These are phyloP conservation scores for Cryptotis parvus DNA, from an alignment of 2,113 vertebrate genomes.

Conservation along the genomic window DNA sequence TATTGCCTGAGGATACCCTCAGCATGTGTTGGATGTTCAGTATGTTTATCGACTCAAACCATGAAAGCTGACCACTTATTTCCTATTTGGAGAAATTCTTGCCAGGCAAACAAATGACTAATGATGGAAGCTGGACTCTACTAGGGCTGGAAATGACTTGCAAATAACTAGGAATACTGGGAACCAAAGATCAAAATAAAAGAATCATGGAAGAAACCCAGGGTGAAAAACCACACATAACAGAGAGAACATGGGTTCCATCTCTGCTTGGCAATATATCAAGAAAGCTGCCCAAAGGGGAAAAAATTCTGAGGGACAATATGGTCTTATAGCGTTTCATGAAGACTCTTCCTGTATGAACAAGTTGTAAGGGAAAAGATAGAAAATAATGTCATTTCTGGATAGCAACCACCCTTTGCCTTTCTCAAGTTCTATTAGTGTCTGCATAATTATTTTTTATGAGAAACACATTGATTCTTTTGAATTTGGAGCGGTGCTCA, in stretches of 20 bases:
- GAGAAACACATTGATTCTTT: too few species aligned
- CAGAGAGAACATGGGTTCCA: neutral
- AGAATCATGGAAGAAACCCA: neutral
- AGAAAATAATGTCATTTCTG: conserved; percentile 19
- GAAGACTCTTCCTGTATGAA: too few species aligned
- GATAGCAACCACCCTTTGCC: neutral
- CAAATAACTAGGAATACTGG: conserved; percentile 24
- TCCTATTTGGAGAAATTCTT: conserved; percentile 47
- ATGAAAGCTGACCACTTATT: conserved; percentile 34
- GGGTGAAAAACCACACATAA: neutral
- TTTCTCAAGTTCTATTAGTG: neutral
- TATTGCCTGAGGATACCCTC: conserved; percentile 45
- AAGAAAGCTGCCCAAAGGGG: neutral
- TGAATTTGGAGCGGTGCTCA: too few species aligned
- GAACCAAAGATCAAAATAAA: conserved; percentile 42
- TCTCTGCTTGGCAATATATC: neutral
- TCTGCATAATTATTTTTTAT: neutral
- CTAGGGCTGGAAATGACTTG: neutral
- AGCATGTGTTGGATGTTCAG: conserved; percentile 53
- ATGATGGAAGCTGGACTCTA: conserved; percentile 39
- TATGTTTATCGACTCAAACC: conserved; percentile 50
- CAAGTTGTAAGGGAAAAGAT: neutral
- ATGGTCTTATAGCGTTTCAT: neutral
- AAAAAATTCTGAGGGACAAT: neutral
- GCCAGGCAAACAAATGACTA: conserved; percentile 34